These are phyloP conservation scores for Nerophis ophidion DNA, from an alignment of 2,113 vertebrate species.

Conservation along the genomic window DNA sequence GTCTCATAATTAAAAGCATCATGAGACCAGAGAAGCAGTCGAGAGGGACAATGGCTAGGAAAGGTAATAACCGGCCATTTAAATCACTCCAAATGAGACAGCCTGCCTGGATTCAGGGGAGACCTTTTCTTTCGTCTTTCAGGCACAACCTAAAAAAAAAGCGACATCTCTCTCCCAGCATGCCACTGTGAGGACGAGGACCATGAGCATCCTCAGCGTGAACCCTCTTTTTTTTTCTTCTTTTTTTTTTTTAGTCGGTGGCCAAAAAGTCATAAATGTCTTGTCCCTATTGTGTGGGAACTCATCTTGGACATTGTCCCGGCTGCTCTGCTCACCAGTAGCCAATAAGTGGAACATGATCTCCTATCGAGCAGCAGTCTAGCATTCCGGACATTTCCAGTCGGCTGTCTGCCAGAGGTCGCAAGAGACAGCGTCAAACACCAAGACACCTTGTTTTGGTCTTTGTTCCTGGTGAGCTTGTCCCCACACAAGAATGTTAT, in stretches of 20 bases:
- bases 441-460: constrained; percentile 56
- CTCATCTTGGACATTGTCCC: constrained; percentile 72
- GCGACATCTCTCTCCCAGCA: constrained; percentile 37
- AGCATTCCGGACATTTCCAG: constrained; percentile 79
- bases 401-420: constrained; percentile 64
- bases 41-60: constrained; percentile 52
- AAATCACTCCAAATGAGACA: constrained; percentile 73
- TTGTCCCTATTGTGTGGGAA: constrained; percentile 76
- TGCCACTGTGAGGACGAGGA: constrained; percentile 45
- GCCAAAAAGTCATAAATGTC: constrained; percentile 74
- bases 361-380: constrained; percentile 75
- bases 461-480: constrained; percentile 49
- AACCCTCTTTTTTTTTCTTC: constrained; percentile 58
- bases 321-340: constrained; percentile 61
- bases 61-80: constrained; percentile 68
- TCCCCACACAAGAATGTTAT: constrained; percentile 67
- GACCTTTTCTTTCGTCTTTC: constrained; percentile 54
- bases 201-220: constrained; percentile 45
- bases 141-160: constrained; percentile 50
- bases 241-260: constrained; percentile 47
- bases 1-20: constrained; percentile 58
- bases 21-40: constrained; percentile 25
- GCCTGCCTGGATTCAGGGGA: constrained; percentile 49
- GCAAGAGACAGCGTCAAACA: constrained; percentile 48
- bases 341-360: constrained; percentile 79